A percentile compares a stretch with the other conserved stretches of the same genome.
Conservation (phyloP, 2,888 invertebrate genomes). For the Nymphalis polychloros region DNA sequence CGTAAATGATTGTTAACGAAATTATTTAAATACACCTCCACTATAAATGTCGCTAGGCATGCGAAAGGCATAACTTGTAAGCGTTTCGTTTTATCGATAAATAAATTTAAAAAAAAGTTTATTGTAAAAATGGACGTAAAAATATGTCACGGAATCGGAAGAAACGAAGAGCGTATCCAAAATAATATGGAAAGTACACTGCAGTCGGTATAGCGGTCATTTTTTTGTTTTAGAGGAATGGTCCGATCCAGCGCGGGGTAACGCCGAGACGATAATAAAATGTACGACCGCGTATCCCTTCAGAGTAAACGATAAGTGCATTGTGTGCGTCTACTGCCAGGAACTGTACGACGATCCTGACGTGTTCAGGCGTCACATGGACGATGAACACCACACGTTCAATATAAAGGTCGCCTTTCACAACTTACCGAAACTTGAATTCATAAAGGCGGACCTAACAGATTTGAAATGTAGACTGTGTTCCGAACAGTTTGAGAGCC, state of each 20-base stretch:
- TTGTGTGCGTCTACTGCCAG: slow-evolving; percentile 74
- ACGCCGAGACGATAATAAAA: slow-evolving; percentile 67
- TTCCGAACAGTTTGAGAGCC: slow-evolving; percentile 42
- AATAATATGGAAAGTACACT: slow-evolving; percentile 14
- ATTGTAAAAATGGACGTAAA: neutral
- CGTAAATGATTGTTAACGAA: neutral
- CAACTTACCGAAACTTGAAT: slow-evolving; percentile 67
- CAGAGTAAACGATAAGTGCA: slow-evolving; percentile 70
- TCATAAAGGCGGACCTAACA: slow-evolving; percentile 67
- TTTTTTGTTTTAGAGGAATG: slow-evolving; percentile 74
- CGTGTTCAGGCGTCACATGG: slow-evolving; percentile 63
- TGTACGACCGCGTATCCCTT: slow-evolving; percentile 74
- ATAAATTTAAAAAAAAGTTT: neutral
- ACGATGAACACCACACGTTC: slow-evolving; percentile 61
- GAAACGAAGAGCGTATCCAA: slow-evolving; percentile 31
- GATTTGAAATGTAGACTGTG: slow-evolving; percentile 63
- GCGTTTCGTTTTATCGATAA: neutral
- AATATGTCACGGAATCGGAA: slow-evolving; percentile 5
- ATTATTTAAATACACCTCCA: neutral
- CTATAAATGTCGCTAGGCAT: slow-evolving; percentile 2
- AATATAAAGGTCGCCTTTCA: slow-evolving; percentile 65
- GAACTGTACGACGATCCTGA: slow-evolving; percentile 67
- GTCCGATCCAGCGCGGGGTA: slow-evolving; percentile 66
- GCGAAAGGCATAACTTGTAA: neutral
- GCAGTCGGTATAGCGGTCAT: slow-evolving; percentile 38